Conservation (phyloP, 23 tunicate species). For the Phallusia fumigata region DNA sequence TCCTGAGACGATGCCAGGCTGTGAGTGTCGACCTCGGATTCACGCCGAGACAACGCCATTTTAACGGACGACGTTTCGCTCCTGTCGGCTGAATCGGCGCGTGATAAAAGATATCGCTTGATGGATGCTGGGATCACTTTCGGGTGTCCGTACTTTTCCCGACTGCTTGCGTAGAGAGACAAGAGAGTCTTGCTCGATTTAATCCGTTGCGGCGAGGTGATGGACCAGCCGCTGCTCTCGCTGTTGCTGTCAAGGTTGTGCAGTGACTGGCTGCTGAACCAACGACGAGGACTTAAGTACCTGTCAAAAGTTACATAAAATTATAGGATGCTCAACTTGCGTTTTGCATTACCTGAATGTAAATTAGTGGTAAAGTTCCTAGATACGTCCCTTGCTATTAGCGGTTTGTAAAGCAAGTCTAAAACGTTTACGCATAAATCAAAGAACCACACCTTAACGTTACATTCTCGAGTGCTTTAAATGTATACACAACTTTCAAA, state of each 20-base stretch:
- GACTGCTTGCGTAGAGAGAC: not conserved
- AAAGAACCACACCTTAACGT: too few relatives aligned
- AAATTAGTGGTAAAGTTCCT: too few relatives aligned
- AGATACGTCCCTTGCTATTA: too few relatives aligned
- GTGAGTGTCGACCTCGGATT: not conserved
- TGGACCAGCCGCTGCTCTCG: not conserved
- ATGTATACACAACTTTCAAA: too few relatives aligned
- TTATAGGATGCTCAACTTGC: too few relatives aligned
- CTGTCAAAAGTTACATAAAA: not conserved
- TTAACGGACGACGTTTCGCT: not conserved
- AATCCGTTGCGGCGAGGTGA: not conserved
- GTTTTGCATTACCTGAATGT: too few relatives aligned
- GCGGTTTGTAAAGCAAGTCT: too few relatives aligned
- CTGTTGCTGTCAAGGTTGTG: conserved; percentile 3
- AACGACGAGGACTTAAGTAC: not conserved
- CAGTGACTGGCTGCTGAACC: not conserved
- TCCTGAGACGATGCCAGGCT: not conserved
- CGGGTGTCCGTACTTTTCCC: not conserved
- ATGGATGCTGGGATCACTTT: not conserved
- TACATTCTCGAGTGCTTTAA: too few relatives aligned
- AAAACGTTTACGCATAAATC: too few relatives aligned
- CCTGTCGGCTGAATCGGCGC: not conserved
- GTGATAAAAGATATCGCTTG: not conserved
- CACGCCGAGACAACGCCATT: not conserved
- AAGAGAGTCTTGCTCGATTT: not conserved